Evolutionary conservation across 2,113 vertebrate species (phyloP).

Genomic region (Periophthalmodon schlosseri): DNA sequence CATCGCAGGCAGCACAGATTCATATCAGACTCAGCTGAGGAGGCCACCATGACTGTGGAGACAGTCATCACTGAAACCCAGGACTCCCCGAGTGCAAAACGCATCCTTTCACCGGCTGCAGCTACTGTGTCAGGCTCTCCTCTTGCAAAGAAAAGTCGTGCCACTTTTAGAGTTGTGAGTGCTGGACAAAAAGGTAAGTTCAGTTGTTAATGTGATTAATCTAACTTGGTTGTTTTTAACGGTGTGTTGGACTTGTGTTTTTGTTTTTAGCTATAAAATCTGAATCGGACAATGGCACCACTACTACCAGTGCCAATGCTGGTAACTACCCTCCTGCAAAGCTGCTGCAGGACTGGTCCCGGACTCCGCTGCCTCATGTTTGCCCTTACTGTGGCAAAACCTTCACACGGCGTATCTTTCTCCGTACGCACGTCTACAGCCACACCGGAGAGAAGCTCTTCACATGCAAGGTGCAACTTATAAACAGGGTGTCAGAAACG

Average conservation of each 20-base stretch:
- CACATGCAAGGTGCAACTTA: constrained; percentile 77
- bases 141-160: constrained; percentile 49
- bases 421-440: constrained; percentile 88
- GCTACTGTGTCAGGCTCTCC: constrained; percentile 42
- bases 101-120: constrained; percentile 36
- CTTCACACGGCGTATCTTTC: constrained; percentile 88
- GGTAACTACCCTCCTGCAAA: constrained; percentile 75
- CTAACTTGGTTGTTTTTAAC: background rate
- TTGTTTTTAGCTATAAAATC: constrained; percentile 54
- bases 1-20: constrained; percentile 78
- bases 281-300: constrained; percentile 30
- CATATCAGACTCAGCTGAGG: constrained; percentile 15
- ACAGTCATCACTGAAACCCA: background rate
- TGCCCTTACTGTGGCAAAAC: constrained; percentile 89
- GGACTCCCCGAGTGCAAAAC: constrained; percentile 42
- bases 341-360: constrained; percentile 79
- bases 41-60: constrained; percentile 29
- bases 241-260: background rate
- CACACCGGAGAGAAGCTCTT: constrained; percentile 90
- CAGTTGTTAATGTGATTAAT: background rate
- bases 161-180: constrained; percentile 51
- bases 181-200: constrained; percentile 45
- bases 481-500: constrained; percentile 7
- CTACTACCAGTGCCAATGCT: constrained; percentile 34
- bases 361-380: constrained; percentile 81